phyloP scores from a whole-genome alignment of 2,797 vertebrate genomes.

The Epinephelus awoara region DNA sequence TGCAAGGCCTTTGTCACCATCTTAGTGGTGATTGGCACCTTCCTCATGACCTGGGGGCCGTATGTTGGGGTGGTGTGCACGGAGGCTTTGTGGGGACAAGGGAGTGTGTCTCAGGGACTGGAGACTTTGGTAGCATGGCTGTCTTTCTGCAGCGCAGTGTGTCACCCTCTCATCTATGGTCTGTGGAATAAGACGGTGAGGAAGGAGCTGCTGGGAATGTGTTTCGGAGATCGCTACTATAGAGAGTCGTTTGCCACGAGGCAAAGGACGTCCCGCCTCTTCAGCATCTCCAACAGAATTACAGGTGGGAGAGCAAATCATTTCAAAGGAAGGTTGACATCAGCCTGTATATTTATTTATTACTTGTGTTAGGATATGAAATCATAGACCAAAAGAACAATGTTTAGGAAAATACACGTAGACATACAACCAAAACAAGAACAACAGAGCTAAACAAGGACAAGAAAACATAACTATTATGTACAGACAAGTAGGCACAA shows the following conservation, averaged over 20 bases:
- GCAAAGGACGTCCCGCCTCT: conserved; percentile 92
- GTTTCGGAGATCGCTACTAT: conserved; percentile 96
- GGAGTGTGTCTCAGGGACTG: conserved; percentile 90
- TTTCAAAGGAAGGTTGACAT: neutral
- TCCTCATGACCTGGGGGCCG: conserved; percentile 95
- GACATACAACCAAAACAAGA: neutral
- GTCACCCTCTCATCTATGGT: conserved; percentile 97
- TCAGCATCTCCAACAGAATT: conserved; percentile 98
- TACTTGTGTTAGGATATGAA: neutral
- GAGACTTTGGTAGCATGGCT: conserved; percentile 97
- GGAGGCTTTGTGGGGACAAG: conserved; percentile 94
- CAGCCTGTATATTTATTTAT: neutral
- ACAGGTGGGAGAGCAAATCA: conserved; percentile 87
- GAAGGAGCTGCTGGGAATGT: conserved; percentile 97
- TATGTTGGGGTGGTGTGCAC: conserved; percentile 94
- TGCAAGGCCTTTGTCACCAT: conserved; percentile 98
- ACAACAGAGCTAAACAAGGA: conserved; percentile 1
- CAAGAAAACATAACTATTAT: neutral
- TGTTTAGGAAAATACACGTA: neutral
- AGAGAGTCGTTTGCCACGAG: conserved; percentile 94
- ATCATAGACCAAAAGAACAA: neutral
- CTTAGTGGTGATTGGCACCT: conserved; percentile 96
- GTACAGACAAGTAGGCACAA: neutral
- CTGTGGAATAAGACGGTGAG: conserved; percentile 99
- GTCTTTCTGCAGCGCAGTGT: conserved; percentile 95